phyloP scores from a whole-genome alignment of 2,113 vertebrate species.

The human (Homo sapiens) region DNA sequence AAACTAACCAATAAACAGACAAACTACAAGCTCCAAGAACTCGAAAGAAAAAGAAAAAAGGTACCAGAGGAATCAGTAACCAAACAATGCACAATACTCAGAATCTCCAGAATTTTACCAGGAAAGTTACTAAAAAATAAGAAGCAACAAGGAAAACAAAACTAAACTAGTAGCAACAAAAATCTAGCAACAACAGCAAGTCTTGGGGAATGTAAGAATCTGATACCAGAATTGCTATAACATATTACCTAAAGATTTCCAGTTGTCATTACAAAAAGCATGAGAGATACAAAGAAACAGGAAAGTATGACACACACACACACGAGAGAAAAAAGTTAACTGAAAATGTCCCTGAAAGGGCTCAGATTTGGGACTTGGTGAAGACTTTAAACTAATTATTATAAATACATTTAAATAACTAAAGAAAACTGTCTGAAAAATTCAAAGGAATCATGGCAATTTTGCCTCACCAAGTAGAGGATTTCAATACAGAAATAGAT shows the following conservation, averaged over 20 bases:
- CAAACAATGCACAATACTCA: not conserved
- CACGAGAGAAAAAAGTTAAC: not conserved
- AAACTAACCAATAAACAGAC: not conserved
- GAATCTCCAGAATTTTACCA: not conserved
- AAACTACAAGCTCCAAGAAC: not conserved
- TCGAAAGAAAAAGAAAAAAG: not conserved
- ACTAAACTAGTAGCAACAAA: not conserved
- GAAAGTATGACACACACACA: not conserved
- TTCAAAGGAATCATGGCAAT: not conserved
- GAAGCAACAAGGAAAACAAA: not conserved
- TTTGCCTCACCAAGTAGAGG: not conserved
- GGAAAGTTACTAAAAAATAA: not conserved
- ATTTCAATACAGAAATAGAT: not conserved
- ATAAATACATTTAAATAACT: not conserved
- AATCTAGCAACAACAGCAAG: not conserved
- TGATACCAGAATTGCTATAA: not conserved
- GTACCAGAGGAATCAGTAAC: not conserved
- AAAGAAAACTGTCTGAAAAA: not conserved
- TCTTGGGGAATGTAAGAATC: not conserved
- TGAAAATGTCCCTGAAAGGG: not conserved
- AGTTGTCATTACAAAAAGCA: not conserved
- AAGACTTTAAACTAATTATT: not conserved
- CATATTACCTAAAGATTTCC: not conserved
- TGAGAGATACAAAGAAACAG: not conserved
- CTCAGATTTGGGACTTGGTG: not conserved